These are phyloP conservation scores for Phrynocephalus forsythii DNA, from an alignment of 2,797 vertebrate species.

Conservation along the genomic window DNA sequence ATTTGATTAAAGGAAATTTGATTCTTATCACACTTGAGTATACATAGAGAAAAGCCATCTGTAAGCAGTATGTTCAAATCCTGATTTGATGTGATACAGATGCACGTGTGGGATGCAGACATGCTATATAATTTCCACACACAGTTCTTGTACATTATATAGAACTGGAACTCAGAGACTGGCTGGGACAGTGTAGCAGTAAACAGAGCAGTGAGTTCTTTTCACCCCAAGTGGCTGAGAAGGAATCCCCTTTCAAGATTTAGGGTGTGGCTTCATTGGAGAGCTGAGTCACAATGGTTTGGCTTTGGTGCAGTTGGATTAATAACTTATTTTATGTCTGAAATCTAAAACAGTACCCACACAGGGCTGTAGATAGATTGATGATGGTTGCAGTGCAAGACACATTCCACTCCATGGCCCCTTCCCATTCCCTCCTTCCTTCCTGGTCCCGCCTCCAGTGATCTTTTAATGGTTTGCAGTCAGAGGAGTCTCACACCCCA, in stretches of 20 bases:
- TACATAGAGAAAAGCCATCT: background rate
- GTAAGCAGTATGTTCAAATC: background rate
- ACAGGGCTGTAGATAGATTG: too few relatives aligned
- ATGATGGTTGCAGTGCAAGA: too few relatives aligned
- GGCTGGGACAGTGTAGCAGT: background rate
- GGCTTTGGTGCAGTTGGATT: too few relatives aligned
- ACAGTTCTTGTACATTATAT: background rate
- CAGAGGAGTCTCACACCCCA: too few relatives aligned
- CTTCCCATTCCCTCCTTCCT: too few relatives aligned
- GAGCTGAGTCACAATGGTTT: too few relatives aligned
- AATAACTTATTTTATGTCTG: too few relatives aligned
- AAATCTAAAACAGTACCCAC: too few relatives aligned
- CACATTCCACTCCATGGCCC: too few relatives aligned
- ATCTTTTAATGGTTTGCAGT: too few relatives aligned
- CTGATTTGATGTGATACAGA: slow-evolving; percentile 5
- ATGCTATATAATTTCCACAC: background rate
- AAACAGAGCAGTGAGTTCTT: background rate
- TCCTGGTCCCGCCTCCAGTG: too few relatives aligned
- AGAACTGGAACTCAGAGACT: background rate
- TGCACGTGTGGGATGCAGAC: background rate
- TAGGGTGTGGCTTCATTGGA: background rate
- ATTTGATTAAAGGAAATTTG: slow-evolving; percentile 38
- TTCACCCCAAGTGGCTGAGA: background rate
- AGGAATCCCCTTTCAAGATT: background rate
- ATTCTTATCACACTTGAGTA: slow-evolving; percentile 19